Evolutionary conservation across 2,113 vertebrate species (phyloP), one percentile per base, ranked within the genome.

Genomic region (Bambusicola thoracicus): DNA sequence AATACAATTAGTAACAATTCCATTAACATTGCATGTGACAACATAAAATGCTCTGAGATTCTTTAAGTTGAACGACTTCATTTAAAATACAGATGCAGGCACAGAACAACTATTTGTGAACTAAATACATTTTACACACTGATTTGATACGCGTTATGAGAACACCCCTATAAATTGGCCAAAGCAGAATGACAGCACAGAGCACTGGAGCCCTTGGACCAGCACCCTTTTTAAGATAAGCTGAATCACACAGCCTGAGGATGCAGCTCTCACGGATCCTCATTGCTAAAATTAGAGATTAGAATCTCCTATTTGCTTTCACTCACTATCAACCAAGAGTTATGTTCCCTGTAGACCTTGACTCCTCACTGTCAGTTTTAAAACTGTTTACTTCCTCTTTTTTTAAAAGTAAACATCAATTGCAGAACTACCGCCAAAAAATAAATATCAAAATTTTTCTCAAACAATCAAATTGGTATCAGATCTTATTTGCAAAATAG

Each of bases 31-130:
- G 11, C 18, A 19, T n/a, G 15, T 27, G 13, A 61, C 66, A 34
- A 29, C 24, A 53, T 30, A 38, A 38, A 78, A 20, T 8, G 4
- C 41, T 84, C 51, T 5, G 2, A 61, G 29, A 56, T 63, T 40
- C n/a, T 56, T 85, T 40, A 85, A 5, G 38, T 46, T 8, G 1
- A 68, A 67, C 8, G 66, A 13, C 6, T 72, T 55, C 20, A 30
- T 13, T 18, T 68, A 66, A 83, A 58, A 70, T 6, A 78, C 0
- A 3, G 56, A 58, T 11, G 4, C 2, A 6, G 0, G 0, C 12
- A 21, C 2, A 5, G 13, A 83, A 85, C 19, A 81, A 43, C 49
- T 6, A 43, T 3, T 58, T 48, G 30, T 58, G 20, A 89, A 74
- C 0, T 0, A 73, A 73, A 58, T 5, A 11, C 1, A 2, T 11